Evolutionary conservation across 2,113 vertebrate genomes (phyloP).

Genomic region (Onychostoma macrolepis): DNA sequence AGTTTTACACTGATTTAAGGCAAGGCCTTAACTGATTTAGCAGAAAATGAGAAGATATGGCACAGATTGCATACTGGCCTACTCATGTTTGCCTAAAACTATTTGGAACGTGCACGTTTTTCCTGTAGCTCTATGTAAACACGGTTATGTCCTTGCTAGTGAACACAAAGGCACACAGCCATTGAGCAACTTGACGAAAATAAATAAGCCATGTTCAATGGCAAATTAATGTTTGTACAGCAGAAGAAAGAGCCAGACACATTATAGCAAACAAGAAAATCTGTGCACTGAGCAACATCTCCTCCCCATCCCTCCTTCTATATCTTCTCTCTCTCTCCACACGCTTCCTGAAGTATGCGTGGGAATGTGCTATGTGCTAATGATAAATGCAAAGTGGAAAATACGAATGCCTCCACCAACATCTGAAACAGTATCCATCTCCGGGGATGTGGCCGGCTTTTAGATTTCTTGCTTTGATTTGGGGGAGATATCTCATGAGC

Average conservation of each 20-base stretch:
- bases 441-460: conserved; percentile 22
- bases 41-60: neutral
- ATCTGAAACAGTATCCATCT: conserved; percentile 47
- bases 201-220: conserved; percentile 1
- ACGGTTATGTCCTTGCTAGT: neutral
- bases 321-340: conserved; percentile 41
- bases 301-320: conserved; percentile 34
- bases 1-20: neutral
- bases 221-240: conserved; percentile 16
- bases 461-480: conserved; percentile 25
- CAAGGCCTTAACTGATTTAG: neutral
- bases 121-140: neutral
- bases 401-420: conserved; percentile 58
- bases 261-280: conserved; percentile 16
- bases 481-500: neutral
- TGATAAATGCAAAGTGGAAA: conserved; percentile 58
- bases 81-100: conserved; percentile 3
- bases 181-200: neutral
- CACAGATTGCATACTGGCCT: neutral
- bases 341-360: conserved; percentile 47
- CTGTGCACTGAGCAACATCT: conserved; percentile 33
- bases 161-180: neutral
- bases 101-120: neutral
- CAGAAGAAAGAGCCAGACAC: conserved; percentile 13
- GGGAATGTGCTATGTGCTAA: conserved; percentile 57